phyloP scores from a whole-genome alignment of 2,888 invertebrate genomes.

The Diploptera punctata region DNA sequence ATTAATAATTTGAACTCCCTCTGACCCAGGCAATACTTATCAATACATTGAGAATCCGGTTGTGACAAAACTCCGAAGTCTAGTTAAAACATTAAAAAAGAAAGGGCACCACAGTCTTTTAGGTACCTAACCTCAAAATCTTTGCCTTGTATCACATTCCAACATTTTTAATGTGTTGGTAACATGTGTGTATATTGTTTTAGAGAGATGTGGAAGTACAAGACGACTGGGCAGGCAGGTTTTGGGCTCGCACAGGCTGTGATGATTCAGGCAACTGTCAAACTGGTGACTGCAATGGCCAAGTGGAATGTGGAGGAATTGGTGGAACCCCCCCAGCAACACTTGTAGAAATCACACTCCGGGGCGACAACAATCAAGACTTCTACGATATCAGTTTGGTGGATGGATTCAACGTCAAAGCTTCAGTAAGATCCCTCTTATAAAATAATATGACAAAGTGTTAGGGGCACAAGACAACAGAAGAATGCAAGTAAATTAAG shows the following conservation, averaged over 20 bases:
- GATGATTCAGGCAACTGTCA: constrained; percentile 49
- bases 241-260: constrained; percentile 41
- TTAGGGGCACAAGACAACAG: too few relatives aligned
- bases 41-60: too few relatives aligned
- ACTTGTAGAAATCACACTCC: constrained; percentile 56
- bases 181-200: too few relatives aligned
- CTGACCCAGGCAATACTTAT: too few relatives aligned
- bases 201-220: constrained; percentile 14
- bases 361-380: constrained; percentile 53
- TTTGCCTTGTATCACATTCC: too few relatives aligned
- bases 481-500: too few relatives aligned
- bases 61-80: too few relatives aligned
- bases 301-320: constrained; percentile 55
- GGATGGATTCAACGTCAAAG: constrained; percentile 58
- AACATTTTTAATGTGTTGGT: too few relatives aligned
- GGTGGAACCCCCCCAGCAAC: constrained; percentile 56
- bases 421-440: constrained; percentile 47
- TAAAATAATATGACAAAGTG: neutral
- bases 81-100: too few relatives aligned
- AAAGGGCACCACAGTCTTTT: too few relatives aligned
- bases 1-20: too few relatives aligned
- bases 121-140: too few relatives aligned
- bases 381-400: constrained; percentile 60
- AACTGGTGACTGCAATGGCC: constrained; percentile 56
- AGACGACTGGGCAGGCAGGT: constrained; percentile 39